Base-by-base conservation (phyloP, 2,113 vertebrate species). In the Corynorhinus townsendii region DNA sequence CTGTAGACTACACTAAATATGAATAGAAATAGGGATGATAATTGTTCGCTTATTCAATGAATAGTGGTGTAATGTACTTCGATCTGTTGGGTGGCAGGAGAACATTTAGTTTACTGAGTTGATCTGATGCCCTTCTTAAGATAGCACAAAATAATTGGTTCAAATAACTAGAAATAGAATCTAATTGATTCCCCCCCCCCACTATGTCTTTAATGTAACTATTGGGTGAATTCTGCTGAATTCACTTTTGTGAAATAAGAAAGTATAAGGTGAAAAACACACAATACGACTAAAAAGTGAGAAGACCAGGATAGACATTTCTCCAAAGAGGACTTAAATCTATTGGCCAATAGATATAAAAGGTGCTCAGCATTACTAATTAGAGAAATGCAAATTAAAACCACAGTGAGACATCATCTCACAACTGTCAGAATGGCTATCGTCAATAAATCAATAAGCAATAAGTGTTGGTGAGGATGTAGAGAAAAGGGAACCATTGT, bases 111-210 rank as follows among this genome's bases (percentile, higher is more conserved):
- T 90, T 85, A 49, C 54, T 85, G 7, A 6, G 24, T 62, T 93
- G 93, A 91, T 94, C 71, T 90, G 62, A 73, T 52, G 45, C 6
- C 16, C 28, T 90, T 95, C 56, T 90, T 86, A 89, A 89, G 71
- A 33, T 76, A 91, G 77, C 11, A 59, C 45, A 92, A 35, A 64
- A 33, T 91, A 97, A 73, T 76, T 97, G 93, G 35, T 66, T n/a
- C 95, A 79, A 90, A 84, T 97, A 92, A 73, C 47, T 96, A 89
- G 77, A 94, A 86, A 81, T 89, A 90, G 40, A 95, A 56, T 82
- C 3, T 24, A 43, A 56, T 90, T 86, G 91, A 92, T 93, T 24
- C 72, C 76, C 40, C 35, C 30, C 56, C 33, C 45, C 87, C 45
- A 82, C n/a, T 75, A 87, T 92, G n/a, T 94, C 38, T 92, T 92